Conservation (phyloP, 2,888 invertebrate genomes). For the Cephus runcator region DNA sequence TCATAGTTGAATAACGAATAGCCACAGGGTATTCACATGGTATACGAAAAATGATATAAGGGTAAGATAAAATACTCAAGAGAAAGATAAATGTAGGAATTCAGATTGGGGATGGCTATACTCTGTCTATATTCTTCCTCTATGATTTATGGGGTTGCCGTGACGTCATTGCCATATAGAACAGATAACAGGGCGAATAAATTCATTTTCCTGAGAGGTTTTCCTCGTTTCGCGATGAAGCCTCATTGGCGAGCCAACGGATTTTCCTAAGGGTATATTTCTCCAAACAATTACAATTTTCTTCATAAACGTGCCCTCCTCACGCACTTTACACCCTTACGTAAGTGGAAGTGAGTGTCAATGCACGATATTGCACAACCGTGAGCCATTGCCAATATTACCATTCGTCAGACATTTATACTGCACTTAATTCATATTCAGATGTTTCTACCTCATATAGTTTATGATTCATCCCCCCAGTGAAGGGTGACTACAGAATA, state of each 20-base stretch:
- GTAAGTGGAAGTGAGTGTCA: neutral
- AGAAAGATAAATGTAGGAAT: neutral
- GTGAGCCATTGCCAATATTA: neutral
- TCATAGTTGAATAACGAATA: neutral
- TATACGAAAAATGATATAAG: neutral
- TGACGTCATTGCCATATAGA: slow-evolving; percentile 40
- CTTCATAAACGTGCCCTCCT: neutral
- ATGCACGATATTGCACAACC: neutral
- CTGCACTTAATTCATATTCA: slow-evolving; percentile 37
- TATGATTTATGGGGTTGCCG: slow-evolving; percentile 50
- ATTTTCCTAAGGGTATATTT: neutral
- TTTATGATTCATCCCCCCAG: slow-evolving; percentile 51
- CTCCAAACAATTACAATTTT: neutral
- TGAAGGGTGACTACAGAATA: slow-evolving; percentile 28
- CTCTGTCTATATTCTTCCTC: neutral
- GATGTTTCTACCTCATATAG: slow-evolving; percentile 61
- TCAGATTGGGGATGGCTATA: neutral
- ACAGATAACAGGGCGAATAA: slow-evolving; percentile 40
- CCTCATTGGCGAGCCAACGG: slow-evolving; percentile 4
- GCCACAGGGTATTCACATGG: neutral
- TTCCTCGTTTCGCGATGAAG: slow-evolving; percentile 33
- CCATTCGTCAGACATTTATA: neutral
- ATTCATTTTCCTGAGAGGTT: slow-evolving; percentile 60
- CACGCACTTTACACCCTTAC: neutral
- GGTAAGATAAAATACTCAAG: neutral